phyloP scores from a whole-genome alignment of 2,797 vertebrate genomes.

The Aphelocoma californica region DNA sequence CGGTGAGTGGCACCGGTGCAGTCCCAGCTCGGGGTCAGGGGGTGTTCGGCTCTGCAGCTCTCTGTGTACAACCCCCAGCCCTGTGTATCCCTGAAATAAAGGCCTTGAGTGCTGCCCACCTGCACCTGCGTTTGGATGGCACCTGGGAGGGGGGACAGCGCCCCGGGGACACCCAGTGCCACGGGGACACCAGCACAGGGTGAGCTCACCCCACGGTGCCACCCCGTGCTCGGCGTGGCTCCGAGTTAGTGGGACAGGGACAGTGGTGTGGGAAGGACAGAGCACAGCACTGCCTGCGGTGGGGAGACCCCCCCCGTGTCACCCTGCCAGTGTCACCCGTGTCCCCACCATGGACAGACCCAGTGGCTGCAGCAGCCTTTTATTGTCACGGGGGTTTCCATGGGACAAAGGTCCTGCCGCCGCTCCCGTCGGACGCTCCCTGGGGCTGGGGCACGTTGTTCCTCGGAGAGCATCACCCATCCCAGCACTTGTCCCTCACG shows the following conservation, averaged over 20 bases:
- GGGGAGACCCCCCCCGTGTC: background rate
- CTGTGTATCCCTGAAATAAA: constrained; percentile 26
- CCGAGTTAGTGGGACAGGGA: fast-evolving
- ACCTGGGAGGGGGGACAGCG: background rate
- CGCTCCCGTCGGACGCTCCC: fast-evolving
- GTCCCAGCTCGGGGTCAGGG: fast-evolving
- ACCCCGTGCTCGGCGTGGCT: fast-evolving
- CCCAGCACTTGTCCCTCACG: fast-evolving
- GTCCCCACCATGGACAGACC: fast-evolving
- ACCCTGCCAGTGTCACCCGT: fast-evolving
- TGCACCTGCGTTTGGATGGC: fast-evolving
- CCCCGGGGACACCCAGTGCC: fast-evolving
- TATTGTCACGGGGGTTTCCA: background rate
- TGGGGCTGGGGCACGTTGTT: fast-evolving
- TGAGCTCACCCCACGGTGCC: fast-evolving
- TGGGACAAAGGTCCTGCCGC: background rate
- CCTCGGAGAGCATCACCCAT: background rate
- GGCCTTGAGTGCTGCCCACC: background rate
- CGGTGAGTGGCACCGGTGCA: fast-evolving
- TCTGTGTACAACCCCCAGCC: background rate
- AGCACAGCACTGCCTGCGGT: background rate
- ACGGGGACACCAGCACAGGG: fast-evolving
- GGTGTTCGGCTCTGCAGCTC: background rate
- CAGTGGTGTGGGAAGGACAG: background rate
- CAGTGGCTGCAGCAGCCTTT: background rate